Base-by-base conservation (phyloP, 2,113 vertebrate genomes). In the Phalacrocorax aristotelis region DNA sequence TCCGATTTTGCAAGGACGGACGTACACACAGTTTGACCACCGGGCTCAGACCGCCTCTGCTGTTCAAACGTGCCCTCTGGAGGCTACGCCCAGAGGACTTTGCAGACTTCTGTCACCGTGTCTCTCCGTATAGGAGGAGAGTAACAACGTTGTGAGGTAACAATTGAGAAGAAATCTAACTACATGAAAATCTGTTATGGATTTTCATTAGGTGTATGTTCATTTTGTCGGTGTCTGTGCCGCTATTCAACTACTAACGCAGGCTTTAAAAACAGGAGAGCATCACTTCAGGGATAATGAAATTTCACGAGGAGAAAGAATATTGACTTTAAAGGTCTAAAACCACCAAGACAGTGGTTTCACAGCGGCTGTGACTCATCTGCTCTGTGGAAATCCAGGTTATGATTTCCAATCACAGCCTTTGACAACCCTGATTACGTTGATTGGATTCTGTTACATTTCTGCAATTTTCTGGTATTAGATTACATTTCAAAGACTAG, bases 21-120 rank as follows among this genome's bases (percentile, higher is more conserved):
- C 2, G 1, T 0, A 3, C 70, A 15, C 71, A 2, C 4, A 3
- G 25, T 5, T 52, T 19, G 60, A 46, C 90, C 29, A 0, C 2
- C 17, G 82, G 94, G 75, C 89, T 68, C 66, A 65, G 88, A 34
- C 0, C 58, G 74, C 22, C 54, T 40, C 42, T n/a, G 1, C 46
- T n/a, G 6, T 20, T 64, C 5, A 4, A 1, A 17, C 0, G 34
- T 2, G 4, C 42, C 58, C 57, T 23, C 69, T 11, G 34, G 19
- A 10, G 36, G 8, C 32, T 2, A 0, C 9, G 52, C 30, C 60
- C 87, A 13, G 48, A 17, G 58, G 15, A 34, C 29, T 23, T 17
- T 10, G 29, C 40, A 11, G 7, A 29, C 4, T 30, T 46, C 60
- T 30, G 25, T 79, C 34, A 44, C 2, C 1, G 2, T 2, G 8